Conservation (phyloP, 2,888 invertebrate species). For the Boloria euphrosyne region DNA sequence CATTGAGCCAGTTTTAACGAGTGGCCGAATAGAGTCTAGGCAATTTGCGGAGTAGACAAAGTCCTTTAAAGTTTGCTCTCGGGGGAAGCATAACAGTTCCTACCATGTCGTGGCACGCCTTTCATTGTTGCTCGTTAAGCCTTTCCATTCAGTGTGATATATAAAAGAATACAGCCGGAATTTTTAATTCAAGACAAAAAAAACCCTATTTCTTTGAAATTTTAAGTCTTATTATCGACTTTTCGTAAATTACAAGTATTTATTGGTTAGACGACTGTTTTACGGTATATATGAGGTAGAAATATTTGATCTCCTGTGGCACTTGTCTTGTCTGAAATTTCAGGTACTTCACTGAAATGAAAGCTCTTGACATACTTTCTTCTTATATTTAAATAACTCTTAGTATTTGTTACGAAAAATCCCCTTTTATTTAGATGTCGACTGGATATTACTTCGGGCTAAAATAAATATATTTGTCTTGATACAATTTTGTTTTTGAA, state of each 20-base stretch:
- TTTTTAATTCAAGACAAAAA: slow-evolving; percentile 17
- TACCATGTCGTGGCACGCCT: slow-evolving; percentile 35
- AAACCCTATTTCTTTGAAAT: neutral
- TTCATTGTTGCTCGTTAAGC: slow-evolving; percentile 37
- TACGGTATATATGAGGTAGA: slow-evolving; percentile 11
- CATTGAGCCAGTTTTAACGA: slow-evolving; percentile 51
- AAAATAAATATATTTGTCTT: slow-evolving; percentile 8
- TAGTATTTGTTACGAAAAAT: neutral
- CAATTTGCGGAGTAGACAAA: slow-evolving; percentile 61
- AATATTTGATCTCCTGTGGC: slow-evolving; percentile 16
- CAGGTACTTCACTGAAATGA: slow-evolving; percentile 12
- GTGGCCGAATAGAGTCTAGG: slow-evolving; percentile 57
- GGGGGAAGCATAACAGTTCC: slow-evolving; percentile 56
- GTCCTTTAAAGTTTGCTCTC: slow-evolving; percentile 70
- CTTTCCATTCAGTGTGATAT: slow-evolving; percentile 33
- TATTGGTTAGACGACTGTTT: slow-evolving; percentile 5
- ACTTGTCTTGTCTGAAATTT: slow-evolving; percentile 13
- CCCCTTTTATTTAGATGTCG: neutral
- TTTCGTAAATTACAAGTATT: slow-evolving; percentile 6
- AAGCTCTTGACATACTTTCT: slow-evolving; percentile 19
- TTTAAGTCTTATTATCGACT: neutral
- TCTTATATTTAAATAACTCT: neutral
- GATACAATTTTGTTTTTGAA: neutral
- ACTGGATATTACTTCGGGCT: slow-evolving; percentile 7
- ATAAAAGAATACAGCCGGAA: slow-evolving; percentile 26